These are phyloP conservation scores for Ellobium chinense DNA, from an alignment of 2,888 invertebrate species.

Conservation along the genomic window DNA sequence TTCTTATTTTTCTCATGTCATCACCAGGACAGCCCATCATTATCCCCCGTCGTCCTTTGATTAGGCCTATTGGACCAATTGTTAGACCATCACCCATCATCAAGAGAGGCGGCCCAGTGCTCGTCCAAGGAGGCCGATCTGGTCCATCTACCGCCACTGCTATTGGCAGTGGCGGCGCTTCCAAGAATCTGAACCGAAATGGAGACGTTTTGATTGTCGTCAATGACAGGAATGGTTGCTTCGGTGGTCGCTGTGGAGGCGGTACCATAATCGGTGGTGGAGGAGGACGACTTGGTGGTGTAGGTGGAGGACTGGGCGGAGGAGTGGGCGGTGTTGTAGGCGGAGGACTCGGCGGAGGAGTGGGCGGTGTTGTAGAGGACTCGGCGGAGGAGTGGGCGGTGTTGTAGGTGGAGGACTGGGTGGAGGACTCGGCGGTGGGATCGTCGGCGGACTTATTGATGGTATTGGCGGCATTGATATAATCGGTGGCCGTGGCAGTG, in stretches of 20 bases:
- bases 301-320: not conserved
- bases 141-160: not conserved
- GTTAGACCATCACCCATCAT: not conserved
- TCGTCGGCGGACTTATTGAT: not conserved
- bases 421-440: not conserved
- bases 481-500: not conserved
- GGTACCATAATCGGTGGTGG: not conserved
- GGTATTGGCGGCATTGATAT: not conserved
- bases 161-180: too few species aligned
- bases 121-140: not conserved
- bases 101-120: not conserved
- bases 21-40: too few species aligned
- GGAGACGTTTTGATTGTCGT: not conserved
- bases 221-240: slow-evolving; percentile 4
- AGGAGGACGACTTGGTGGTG: not conserved
- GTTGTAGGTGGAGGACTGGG: not conserved
- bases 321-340: not conserved
- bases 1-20: too few species aligned
- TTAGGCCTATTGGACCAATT: not conserved
- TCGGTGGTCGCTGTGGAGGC: slow-evolving; percentile 15
- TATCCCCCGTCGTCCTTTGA: not conserved
- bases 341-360: not conserved
- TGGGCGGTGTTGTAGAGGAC: not conserved
- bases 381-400: not conserved
- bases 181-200: not conserved